Percentiles rank a stretch among this genome's conserved stretches.
Evolutionary conservation across 2,888 invertebrate species (phyloP).

Genomic region (Isoperla grammatica): DNA sequence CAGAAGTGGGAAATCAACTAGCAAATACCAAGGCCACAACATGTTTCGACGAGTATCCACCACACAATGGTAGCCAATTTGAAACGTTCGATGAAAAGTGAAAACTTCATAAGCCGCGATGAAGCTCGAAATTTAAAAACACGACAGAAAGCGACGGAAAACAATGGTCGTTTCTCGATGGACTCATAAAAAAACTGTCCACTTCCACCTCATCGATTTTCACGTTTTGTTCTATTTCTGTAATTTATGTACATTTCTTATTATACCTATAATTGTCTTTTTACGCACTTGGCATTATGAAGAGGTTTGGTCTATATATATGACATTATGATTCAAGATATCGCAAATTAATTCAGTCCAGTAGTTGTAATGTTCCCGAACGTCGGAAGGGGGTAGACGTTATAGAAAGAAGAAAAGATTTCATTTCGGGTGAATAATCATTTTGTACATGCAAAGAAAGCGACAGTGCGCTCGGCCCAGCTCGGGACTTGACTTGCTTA

Average conservation of each 20-base stretch:
- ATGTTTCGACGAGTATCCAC: too few relatives aligned
- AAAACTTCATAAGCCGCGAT: too few relatives aligned
- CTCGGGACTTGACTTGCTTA: too few relatives aligned
- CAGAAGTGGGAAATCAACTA: too few relatives aligned
- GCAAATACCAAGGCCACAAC: too few relatives aligned
- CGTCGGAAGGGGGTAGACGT: slow-evolving; percentile 4
- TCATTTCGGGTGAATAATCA: slow-evolving; percentile 6
- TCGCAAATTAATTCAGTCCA: slow-evolving; percentile 17
- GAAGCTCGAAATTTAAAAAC: too few relatives aligned
- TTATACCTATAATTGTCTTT: slow-evolving; percentile 7
- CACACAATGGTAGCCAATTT: too few relatives aligned
- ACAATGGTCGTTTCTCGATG: too few relatives aligned
- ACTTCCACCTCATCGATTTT: not conserved
- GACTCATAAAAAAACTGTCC: not conserved
- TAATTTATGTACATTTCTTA: slow-evolving; percentile 1
- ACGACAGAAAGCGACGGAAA: too few relatives aligned
- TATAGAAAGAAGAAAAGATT: not conserved
- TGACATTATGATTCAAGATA: not conserved
- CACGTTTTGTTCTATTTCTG: not conserved
- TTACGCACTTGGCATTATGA: not conserved
- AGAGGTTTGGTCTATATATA: not conserved
- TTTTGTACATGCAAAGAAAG: slow-evolving; percentile 3
- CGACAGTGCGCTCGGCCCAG: too few relatives aligned
- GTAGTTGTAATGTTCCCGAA: slow-evolving; percentile 8
- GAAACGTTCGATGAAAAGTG: too few relatives aligned